These are phyloP conservation scores for Tenebrosternarchus preto DNA, from an alignment of 2,113 vertebrate species.

Conservation along the genomic window DNA sequence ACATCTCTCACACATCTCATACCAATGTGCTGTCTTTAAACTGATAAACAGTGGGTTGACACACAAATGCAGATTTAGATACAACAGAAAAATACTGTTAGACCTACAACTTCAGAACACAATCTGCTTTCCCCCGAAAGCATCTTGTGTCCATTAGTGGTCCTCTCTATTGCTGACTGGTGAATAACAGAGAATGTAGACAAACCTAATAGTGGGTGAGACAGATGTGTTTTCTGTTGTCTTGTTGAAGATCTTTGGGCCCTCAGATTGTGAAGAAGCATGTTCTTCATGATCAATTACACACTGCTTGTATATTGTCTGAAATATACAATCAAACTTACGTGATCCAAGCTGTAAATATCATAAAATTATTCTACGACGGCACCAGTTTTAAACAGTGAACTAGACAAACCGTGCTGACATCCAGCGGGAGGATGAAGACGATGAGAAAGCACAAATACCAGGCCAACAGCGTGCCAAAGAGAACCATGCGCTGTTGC, in stretches of 20 bases:
- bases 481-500: slow-evolving; percentile 92
- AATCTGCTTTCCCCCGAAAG: no score
- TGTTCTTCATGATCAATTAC: slow-evolving; percentile 63
- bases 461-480: slow-evolving; percentile 94
- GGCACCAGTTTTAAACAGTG: neutral
- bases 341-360: neutral
- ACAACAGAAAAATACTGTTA: no score
- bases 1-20: no score
- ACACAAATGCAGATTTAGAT: no score
- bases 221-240: slow-evolving; percentile 58
- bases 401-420: slow-evolving; percentile 87
- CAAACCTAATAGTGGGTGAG: slow-evolving; percentile 65
- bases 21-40: neutral
- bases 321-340: neutral
- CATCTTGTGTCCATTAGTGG: neutral
- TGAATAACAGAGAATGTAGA: neutral
- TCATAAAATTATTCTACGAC: neutral
- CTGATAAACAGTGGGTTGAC: neutral
- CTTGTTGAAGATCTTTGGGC: slow-evolving; percentile 58
- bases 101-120: no score
- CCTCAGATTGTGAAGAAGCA: slow-evolving; percentile 13
- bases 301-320: slow-evolving; percentile 80
- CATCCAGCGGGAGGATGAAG: slow-evolving; percentile 93
- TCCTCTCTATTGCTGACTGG: neutral
- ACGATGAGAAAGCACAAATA: slow-evolving; percentile 98